These are phyloP conservation scores for Gracilinanus agilis DNA, from an alignment of 2,113 vertebrate species.

Conservation along the genomic window DNA sequence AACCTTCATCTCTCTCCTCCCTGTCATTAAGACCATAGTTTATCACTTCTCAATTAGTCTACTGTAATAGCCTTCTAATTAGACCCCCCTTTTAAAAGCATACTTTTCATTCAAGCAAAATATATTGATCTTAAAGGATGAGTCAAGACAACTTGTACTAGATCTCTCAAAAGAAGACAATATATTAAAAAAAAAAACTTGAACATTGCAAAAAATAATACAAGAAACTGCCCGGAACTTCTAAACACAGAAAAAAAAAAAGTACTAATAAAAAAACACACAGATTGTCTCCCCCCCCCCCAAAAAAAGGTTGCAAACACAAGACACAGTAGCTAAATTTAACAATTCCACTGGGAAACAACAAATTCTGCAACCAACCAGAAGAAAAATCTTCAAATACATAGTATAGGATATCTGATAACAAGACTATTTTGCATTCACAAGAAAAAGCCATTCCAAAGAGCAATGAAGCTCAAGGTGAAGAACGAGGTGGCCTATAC, in stretches of 20 bases:
- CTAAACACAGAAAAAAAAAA: background rate
- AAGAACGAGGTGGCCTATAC: background rate
- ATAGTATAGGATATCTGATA: background rate
- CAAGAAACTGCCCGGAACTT: background rate
- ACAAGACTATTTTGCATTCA: background rate
- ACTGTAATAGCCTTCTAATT: background rate
- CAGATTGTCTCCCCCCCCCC: background rate
- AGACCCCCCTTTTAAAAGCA: background rate
- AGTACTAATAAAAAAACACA: background rate
- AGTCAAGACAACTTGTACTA: background rate
- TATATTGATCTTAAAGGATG: background rate
- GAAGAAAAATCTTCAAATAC: background rate
- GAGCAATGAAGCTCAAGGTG: background rate
- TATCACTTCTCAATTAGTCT: background rate
- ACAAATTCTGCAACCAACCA: background rate
- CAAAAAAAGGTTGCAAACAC: background rate
- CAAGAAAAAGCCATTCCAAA: background rate
- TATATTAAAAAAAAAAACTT: background rate
- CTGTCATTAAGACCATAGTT: background rate
- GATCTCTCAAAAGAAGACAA: background rate
- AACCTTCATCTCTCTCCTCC: background rate
- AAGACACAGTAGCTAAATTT: background rate
- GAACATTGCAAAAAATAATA: background rate
- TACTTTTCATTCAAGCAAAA: background rate
- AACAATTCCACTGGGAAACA: background rate